A percentile compares a stretch with the other conserved stretches of the same genome.
These are phyloP conservation scores for Metopolophium dirhodum DNA, from an alignment of 1,140 invertebrate species.

Conservation along the genomic window DNA sequence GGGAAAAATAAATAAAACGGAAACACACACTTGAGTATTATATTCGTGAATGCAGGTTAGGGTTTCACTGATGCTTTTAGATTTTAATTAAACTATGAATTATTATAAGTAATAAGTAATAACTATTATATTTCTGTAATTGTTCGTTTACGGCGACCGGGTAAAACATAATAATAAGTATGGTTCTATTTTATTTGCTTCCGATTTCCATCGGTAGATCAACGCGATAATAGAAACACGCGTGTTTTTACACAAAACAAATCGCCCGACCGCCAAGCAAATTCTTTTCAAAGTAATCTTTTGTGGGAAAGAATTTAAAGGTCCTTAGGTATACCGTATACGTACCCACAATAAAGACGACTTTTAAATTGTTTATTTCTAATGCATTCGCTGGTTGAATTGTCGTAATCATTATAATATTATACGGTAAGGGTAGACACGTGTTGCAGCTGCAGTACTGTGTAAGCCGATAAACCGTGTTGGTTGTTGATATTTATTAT, in stretches of 20 bases:
- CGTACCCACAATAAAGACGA: background rate
- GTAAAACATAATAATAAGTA: background rate
- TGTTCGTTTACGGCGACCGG: background rate
- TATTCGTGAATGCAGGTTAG: background rate
- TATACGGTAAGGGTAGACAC: background rate
- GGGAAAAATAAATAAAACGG: background rate
- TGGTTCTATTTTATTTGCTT: background rate
- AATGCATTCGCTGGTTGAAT: background rate
- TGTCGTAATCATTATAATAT: background rate
- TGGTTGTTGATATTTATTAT: background rate
- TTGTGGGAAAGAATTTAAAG: background rate
- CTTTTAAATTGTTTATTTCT: background rate
- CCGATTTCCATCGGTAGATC: background rate
- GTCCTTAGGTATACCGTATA: background rate
- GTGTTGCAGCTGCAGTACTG: background rate
- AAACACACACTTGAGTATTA: background rate
- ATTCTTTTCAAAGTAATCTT: background rate
- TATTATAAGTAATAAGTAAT: background rate
- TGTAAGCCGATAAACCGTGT: background rate
- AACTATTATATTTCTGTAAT: background rate
- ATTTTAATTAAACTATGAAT: slow-evolving; percentile 18
- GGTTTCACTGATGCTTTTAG: background rate
- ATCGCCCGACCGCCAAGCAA: background rate
- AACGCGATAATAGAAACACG: background rate
- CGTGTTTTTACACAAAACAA: background rate